Conservation (phyloP, 2,888 invertebrate genomes). For the Conus canariensis region DNA sequence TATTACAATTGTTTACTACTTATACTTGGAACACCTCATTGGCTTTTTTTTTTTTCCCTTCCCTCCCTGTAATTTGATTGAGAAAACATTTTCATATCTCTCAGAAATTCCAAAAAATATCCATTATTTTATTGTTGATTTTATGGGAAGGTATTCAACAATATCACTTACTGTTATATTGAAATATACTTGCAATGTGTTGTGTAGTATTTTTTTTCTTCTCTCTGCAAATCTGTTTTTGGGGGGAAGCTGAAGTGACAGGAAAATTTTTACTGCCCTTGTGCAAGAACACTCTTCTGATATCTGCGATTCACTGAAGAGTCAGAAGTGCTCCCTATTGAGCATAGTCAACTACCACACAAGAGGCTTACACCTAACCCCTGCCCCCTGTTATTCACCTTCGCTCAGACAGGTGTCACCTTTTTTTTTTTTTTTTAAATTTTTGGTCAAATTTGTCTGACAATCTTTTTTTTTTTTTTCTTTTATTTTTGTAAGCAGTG, state of each 20-base stretch:
- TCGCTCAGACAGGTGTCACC: conserved; percentile 50
- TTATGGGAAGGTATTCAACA: conserved; percentile 1
- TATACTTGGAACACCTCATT: conserved; percentile 36
- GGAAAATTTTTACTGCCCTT: neutral
- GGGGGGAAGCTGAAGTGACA: neutral
- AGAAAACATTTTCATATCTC: conserved; percentile 13
- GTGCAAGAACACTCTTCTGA: neutral
- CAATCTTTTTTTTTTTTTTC: conserved; percentile 65
- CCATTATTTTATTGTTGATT: conserved; percentile 29
- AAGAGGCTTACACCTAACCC: conserved; percentile 25
- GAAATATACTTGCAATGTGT: conserved; percentile 18
- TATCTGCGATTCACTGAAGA: neutral
- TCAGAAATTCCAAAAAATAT: conserved; percentile 43
- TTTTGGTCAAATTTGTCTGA: conserved; percentile 51
- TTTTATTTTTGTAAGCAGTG: conserved; percentile 49
- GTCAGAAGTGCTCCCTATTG: conserved; percentile 73
- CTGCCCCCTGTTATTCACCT: conserved; percentile 42
- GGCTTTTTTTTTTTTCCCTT: conserved; percentile 19
- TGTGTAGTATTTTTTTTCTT: neutral
- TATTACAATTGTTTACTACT: conserved; percentile 26
- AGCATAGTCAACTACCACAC: conserved; percentile 61
- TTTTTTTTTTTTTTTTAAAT: conserved; percentile 57
- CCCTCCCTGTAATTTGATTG: neutral
- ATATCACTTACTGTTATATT: conserved; percentile 20
- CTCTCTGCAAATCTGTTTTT: conserved; percentile 36